Evolutionary conservation across 2,113 vertebrate genomes (phyloP), one percentile per base, ranked within the genome.

Genomic region (Platichthys stellatus): DNA sequence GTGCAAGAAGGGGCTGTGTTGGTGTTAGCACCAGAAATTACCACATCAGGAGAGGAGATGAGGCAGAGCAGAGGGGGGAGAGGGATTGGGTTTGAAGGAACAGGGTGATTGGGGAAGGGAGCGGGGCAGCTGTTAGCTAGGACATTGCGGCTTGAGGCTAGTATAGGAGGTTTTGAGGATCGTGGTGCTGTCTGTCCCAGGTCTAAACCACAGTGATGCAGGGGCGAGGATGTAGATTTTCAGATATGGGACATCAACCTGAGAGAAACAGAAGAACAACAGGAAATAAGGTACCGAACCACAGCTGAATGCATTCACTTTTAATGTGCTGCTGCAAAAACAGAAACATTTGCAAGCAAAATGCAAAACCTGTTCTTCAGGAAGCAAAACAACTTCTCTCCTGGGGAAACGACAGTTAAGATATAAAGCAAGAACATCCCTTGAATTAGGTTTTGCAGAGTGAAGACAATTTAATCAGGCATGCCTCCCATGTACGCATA

Each of bases 61-160:
- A 40, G 61, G 60, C 47, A 65, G 0, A 2, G 8, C 12, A 28
- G 20, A 2, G 26, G 56, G 68, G 76, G 63, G 23, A 63, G 72
- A 54, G 59, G 75, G 72, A 64, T 43, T 79, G 51, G 71, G 69
- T 63, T 54, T 35, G 11, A 71, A 76, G 78, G 89, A 85, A 68
- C 38, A 77, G 85, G 76, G 67, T 74, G 71, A 24, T 74, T 12
- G 67, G 78, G 49, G 70, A 17, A 59, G 28, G 56, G 28, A 71
- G 57, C 9, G 7, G 23, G 14, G 21, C 13, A n/a, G 6, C 63
- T 72, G 69, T 78, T 51, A 60, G 79, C 82, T 93, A 94, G 71
- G 90, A 89, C 92, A 94, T 94, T 60, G 63, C 67, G 53, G 69
- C 28, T 67, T 9, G 20, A 72, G 26, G 23, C 6, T 47, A 9